Percentiles rank a stretch among this genome's conserved stretches.
Conservation (phyloP, 2,888 invertebrate genomes). For the Dasysyrphus tricinctus region DNA sequence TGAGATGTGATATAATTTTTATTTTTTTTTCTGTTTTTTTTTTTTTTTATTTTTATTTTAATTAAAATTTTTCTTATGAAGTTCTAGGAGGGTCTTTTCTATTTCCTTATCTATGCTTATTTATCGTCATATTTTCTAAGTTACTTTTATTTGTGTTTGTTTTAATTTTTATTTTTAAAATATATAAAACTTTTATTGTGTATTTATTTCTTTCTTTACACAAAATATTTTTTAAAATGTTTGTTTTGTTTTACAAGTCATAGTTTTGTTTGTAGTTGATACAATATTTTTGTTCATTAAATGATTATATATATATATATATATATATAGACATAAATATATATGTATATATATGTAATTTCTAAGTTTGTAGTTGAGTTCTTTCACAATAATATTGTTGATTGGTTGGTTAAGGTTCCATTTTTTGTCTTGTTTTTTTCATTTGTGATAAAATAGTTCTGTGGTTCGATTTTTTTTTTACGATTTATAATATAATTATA, state of each 20-base stretch:
- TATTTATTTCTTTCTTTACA: slow-evolving; percentile 27
- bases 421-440: slow-evolving; percentile 23
- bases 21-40: slow-evolving; percentile 16
- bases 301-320: slow-evolving; percentile 39
- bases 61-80: slow-evolving; percentile 40
- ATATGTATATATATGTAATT: slow-evolving; percentile 31
- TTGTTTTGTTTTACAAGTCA: slow-evolving; percentile 46
- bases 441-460: slow-evolving; percentile 55
- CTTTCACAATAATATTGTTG: slow-evolving; percentile 56
- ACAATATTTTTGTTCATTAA: slow-evolving; percentile 42
- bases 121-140: slow-evolving; percentile 52
- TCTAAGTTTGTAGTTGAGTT: slow-evolving; percentile 65
- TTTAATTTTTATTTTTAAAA: slow-evolving; percentile 48
- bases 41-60: slow-evolving; percentile 29
- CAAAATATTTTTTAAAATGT: slow-evolving; percentile 14
- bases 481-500: slow-evolving; percentile 39
- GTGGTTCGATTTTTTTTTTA: slow-evolving; percentile 30
- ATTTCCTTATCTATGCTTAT: slow-evolving; percentile 51
- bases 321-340: not conserved
- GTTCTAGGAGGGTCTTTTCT: slow-evolving; percentile 64
- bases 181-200: slow-evolving; percentile 65
- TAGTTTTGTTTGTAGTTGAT: slow-evolving; percentile 32
- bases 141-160: slow-evolving; percentile 42
- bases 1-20: slow-evolving; percentile 64
- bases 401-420: slow-evolving; percentile 60